Base-by-base conservation (phyloP, 2,797 vertebrate genomes). In the Gadopsis marmoratus region DNA sequence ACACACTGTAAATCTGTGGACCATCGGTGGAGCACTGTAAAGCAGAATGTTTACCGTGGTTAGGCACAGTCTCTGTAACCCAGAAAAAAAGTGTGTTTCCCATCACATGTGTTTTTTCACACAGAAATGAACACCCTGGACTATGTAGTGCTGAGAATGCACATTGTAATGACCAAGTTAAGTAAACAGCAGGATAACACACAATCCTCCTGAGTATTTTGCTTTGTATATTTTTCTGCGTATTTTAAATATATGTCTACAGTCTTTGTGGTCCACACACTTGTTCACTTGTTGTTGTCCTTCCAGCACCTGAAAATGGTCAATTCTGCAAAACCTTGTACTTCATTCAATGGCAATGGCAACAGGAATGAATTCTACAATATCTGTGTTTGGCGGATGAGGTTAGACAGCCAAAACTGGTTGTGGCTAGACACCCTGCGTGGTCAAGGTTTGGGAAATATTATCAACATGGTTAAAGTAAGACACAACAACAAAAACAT, bases 231-330 rank as follows among this genome's bases (percentile, higher is more conserved):
- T 45, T 69, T 33, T 6, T 43, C 37, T 43, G 8, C 6, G 29
- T 10, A 12, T 35, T 11, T 21, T 39, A 43, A 50, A 60, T 13
- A 2, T 13, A 21, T 53, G 13, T 55, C 11, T 55, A 47, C n/a
- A 68, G 14, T 16, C 48, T 74, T 56, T 73, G 45, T 67, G 74
- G 39, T 76, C 23, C 37, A 47, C 43, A 6, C 17, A 37, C 19
- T 63, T 54, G 41, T 19, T 64, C 63, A 17, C 17, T 21, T 0
- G 5, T 11, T 47, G 21, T 21, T 31, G 71, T 60, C 47, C 39
- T 55, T 71, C 60, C 47, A 59, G 45, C 50, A 31, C 17, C 69
- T 23, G 33, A 48, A 48, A 55, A 60, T 7, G 7, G 47, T 58
- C 14, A 54, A 16, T 33, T 61, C 66, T 74, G 61, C 23, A 41